Base-by-base conservation (phyloP, 2,113 vertebrate genomes). In the Microtus ochrogaster region DNA sequence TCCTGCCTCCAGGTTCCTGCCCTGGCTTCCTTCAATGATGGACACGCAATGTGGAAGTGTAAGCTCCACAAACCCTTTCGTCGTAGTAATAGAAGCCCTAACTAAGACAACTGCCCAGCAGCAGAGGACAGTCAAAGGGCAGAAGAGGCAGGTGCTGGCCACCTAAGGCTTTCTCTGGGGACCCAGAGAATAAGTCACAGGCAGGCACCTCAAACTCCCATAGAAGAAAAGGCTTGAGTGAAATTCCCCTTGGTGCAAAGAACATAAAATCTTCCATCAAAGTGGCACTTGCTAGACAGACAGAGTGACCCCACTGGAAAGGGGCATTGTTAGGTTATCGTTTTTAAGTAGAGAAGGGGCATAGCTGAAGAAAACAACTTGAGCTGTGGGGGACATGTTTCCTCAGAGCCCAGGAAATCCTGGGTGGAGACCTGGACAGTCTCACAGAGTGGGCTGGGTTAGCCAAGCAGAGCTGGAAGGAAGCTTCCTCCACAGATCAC, bases 121-220 rank as follows among this genome's bases (percentile, higher is more conserved):
- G 7, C n/a, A 41, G 39, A 49, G 28, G 82, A 3, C 26, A 33
- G 44, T 6, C 2, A 21, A 6, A 8, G 6, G 26, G 30, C 0
- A 0, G 0, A 0, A 5, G 66, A 65, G 66, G 8, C 17, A 10
- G 0, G 0, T 0, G 16, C 61, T 1, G 0, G 9, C 6, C 0
- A 8, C 90, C 39, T 1, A 0, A 22, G 79, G 0, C 2, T 61
- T 21, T 44, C 8, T 7, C 13, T 3, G 3, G 6, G 70, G 22
- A 14, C 16, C n/a, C 0, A 17, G 66, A 52, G 17, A 17, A 7
- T 21, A 36, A 0, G 9, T 0, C 5, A 17, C 55, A 68, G 86
- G 16, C 24, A 19, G n/a, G 72, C 17, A 33, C 19, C 14, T 44
- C 63, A 5, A 4, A 3, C 22, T 28, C 66, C 9, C 22, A 0